Evolutionary conservation across 2,113 vertebrate species (phyloP).

Genomic region (Pithys albifrons): DNA sequence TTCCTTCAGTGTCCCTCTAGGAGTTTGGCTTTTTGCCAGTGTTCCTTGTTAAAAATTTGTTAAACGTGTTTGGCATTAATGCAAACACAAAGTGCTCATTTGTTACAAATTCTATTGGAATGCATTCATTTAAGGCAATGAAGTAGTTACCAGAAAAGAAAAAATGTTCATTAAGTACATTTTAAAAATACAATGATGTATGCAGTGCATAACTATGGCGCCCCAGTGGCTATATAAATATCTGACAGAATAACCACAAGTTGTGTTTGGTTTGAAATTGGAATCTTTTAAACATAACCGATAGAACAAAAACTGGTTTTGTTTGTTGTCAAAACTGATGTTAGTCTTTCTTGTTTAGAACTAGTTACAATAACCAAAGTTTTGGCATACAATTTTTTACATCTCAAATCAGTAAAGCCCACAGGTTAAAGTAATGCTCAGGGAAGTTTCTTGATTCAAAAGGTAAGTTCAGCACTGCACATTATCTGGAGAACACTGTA

Average conservation of each 20-base stretch:
- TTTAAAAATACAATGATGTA: conserved; percentile 92
- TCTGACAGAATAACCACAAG: conserved; percentile 90
- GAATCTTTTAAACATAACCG: conserved; percentile 81
- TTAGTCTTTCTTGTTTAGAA: conserved; percentile 75
- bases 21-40: conserved; percentile 83
- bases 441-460: conserved; percentile 16
- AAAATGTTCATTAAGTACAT: conserved; percentile 85
- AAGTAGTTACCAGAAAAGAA: conserved; percentile 86
- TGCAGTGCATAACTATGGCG: conserved; percentile 83
- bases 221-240: conserved; percentile 89
- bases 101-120: conserved; percentile 89
- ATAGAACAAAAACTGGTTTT: conserved; percentile 81
- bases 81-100: conserved; percentile 93
- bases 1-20: conserved; percentile 83
- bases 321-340: conserved; percentile 82
- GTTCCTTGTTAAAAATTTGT: conserved; percentile 89
- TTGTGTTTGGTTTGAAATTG: conserved; percentile 89
- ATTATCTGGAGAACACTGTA: conserved; percentile 40
- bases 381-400: conserved; percentile 46
- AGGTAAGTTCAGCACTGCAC: not conserved
- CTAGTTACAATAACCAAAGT: conserved; percentile 61
- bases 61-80: conserved; percentile 91
- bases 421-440: conserved; percentile 25
- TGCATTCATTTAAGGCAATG: conserved; percentile 88
- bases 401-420: conserved; percentile 54